Evolutionary conservation across 2,113 vertebrate genomes (phyloP), one percentile per base, ranked within the genome.

Genomic region (Megaptera novaeangliae): DNA sequence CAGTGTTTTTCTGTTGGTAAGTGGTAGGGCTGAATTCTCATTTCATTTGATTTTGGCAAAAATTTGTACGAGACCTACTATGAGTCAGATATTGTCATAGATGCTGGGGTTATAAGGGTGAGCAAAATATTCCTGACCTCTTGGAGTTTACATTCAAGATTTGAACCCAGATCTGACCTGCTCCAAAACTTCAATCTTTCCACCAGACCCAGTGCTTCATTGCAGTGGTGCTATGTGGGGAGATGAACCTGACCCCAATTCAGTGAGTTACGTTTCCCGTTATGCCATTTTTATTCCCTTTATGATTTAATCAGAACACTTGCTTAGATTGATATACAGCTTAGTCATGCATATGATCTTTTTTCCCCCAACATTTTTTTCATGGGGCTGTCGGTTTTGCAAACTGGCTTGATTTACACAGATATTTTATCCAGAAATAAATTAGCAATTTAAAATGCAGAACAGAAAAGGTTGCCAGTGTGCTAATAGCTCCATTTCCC

Each of bases 341-440:
- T 98, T 97, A 98, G 96, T 98, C 98, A 98, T 96, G 87, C 74
- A 96, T 87, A 93, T 68, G 64, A 75, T 96, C 86, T 82, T 74
- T 88, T 44, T 44, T 39, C 21, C 71, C 55, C 64, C 44, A 90
- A 69, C 31, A 63, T 92, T 96, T 96, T 97, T 89, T 97, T 83
- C 92, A 95, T 71, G 27, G 59, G 10, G 87, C 84, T 97, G 95
- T 96, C 97, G 96, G 77, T 94, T 98, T 96, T 96, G 83, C 52
- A 90, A 92, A 97, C 88, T 95, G 84, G 92, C 77, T 96, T 97
- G 97, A 96, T 97, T 98, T 98, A 98, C 68, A 92, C 80, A 90
- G 96, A 95, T 97, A 96, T 98, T 98, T 97, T 97, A 96, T 94
- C 78, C 90, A 95, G 97, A 98, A 97, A 98, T 96, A 98, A 98